Evolutionary conservation across 2,888 invertebrate species (phyloP).

Genomic region (Bombylius major): DNA sequence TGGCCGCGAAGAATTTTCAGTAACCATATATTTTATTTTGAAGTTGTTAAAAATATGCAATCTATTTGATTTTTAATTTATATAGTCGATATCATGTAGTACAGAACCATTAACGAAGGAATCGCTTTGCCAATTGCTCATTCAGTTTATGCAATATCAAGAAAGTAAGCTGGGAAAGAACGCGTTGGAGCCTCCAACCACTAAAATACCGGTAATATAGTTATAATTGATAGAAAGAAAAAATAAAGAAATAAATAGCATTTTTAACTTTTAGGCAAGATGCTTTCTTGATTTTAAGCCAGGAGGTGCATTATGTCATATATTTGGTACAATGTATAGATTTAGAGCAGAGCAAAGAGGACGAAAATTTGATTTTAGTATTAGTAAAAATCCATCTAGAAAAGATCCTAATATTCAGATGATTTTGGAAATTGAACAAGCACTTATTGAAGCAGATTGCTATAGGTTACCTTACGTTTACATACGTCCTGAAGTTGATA

Average conservation of each 20-base stretch:
- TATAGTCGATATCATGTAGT: conserved; percentile 17
- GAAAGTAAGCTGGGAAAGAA: conserved; percentile 92
- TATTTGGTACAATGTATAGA: conserved; percentile 85
- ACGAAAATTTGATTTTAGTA: conserved; percentile 86
- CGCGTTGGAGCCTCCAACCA: conserved; percentile 76
- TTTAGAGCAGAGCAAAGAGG: conserved; percentile 94
- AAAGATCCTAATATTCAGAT: conserved; percentile 89
- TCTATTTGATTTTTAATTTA: neutral
- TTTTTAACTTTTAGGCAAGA: conserved; percentile 56
- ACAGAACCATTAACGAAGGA: conserved; percentile 92
- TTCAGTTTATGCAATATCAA: conserved; percentile 90
- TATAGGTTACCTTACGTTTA: conserved; percentile 67
- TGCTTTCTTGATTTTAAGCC: conserved; percentile 93
- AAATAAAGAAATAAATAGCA: neutral
- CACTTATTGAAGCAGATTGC: conserved; percentile 68
- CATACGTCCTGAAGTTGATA: conserved; percentile 76
- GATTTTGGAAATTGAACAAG: conserved; percentile 79
- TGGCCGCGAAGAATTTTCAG: neutral
- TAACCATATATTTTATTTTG: neutral
- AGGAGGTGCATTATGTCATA: conserved; percentile 84
- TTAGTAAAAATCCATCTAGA: conserved; percentile 63
- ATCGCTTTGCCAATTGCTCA: conserved; percentile 66
- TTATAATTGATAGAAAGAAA: too few species aligned
- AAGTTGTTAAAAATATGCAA: too few species aligned
- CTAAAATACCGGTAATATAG: conserved; percentile 63